Evolutionary conservation across 2,113 vertebrate genomes (phyloP), one percentile per base, ranked within the genome.

Genomic region (Chlorocebus sabaeus): DNA sequence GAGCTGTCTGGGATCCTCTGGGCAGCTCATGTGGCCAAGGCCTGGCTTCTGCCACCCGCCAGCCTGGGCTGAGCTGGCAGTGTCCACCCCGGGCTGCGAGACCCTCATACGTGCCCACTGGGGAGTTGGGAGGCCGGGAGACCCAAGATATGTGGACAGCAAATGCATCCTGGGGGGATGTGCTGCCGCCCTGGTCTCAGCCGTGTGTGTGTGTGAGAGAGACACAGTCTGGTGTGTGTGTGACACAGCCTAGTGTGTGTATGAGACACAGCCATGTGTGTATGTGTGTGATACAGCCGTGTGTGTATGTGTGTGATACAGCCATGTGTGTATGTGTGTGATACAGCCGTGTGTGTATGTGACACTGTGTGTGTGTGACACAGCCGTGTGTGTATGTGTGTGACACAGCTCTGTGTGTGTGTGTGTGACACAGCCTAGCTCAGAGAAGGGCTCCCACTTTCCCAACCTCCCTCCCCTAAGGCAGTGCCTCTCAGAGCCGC

Each of bases 381-480:
- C 11, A 55, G 25, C 67, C 67, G 0, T 50, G 50, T 50, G 14
- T 50, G 52, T 48, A 12, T 18, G 5, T 45, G 45, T 45, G 45
- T 45, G 45, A 45, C 45, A 45, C 45, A 45, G 38, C 38, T 17
- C 25, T 6, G 50, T 48, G 23, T 30, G 6, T 27, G 18, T 22
- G 52, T 2, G 11, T 13, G 52, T 16, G 38, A 14, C 1, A 38
- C 11, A 55, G 25, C 67, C 75, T 17, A 25, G 68, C 52, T 89
- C 25, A 9, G 3, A 64, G 59, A 52, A 48, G 25, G 8, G 16
- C 4, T 13, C 27, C 52, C 27, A 3, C n/a, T 30, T 40, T 43
- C 25, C n/a, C 52, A 3, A 0, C 14, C 20, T 0, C 12, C 23
- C 27, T 25, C 16, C 25, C 12, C 43, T 3, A 25, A 40, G 11